Evolutionary conservation across 2,888 invertebrate species (phyloP).

Genomic region (Dioctria linearis): DNA sequence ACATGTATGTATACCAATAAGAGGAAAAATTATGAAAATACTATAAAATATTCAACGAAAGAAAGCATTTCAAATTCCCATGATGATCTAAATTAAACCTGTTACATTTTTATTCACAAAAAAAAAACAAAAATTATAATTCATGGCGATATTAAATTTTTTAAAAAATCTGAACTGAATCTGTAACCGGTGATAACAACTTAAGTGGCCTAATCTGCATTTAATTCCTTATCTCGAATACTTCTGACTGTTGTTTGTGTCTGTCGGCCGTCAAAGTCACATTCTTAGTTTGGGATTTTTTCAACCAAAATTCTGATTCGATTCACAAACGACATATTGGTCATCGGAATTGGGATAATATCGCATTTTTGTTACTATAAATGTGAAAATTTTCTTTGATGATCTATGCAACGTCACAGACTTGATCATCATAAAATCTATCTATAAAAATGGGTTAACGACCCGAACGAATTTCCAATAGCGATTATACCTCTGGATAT

Average conservation of each 20-base stretch:
- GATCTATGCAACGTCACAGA: background rate
- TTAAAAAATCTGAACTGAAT: background rate
- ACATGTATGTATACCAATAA: too few relatives aligned
- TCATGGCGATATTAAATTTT: slow-evolving; percentile 11
- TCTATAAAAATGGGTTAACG: slow-evolving; percentile 43
- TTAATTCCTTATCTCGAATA: slow-evolving; percentile 35
- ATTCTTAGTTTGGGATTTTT: too few relatives aligned
- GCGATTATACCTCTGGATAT: background rate
- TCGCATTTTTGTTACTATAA: background rate
- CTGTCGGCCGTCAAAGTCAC: background rate
- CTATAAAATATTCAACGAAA: too few relatives aligned
- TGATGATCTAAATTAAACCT: slow-evolving; percentile 7
- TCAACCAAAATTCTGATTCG: background rate
- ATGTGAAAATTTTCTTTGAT: slow-evolving; percentile 30
- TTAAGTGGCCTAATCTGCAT: slow-evolving; percentile 47
- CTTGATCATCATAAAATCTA: slow-evolving; percentile 29
- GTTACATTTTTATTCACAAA: slow-evolving; percentile 6
- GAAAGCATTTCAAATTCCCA: background rate
- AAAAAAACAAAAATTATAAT: background rate
- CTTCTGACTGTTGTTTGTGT: too few relatives aligned
- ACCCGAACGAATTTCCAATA: slow-evolving; percentile 25
- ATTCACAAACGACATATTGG: background rate
- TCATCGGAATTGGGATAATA: background rate
- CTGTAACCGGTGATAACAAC: slow-evolving; percentile 4
- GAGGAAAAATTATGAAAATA: too few relatives aligned